Evolutionary conservation across 2,888 invertebrate genomes (phyloP).

Genomic region (Ametastegia equiseti): DNA sequence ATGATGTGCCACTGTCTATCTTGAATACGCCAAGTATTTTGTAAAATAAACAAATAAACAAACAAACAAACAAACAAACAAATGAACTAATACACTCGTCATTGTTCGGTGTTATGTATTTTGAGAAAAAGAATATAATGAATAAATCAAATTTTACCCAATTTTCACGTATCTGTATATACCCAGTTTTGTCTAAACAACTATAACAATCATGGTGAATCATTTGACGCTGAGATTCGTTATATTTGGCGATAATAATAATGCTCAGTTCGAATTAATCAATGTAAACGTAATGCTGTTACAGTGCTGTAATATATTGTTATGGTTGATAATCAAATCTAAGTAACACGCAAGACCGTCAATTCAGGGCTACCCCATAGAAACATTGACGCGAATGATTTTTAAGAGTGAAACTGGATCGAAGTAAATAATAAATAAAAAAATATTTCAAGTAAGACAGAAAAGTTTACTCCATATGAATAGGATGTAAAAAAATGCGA

Average conservation of each 20-base stretch:
- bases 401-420: neutral
- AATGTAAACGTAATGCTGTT: neutral
- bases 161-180: neutral
- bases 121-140: neutral
- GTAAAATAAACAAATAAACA: neutral
- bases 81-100: neutral
- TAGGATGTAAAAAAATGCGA: neutral
- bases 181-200: neutral
- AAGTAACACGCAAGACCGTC: neutral
- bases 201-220: neutral
- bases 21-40: slow-evolving; percentile 11
- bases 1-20: slow-evolving; percentile 17
- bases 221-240: neutral
- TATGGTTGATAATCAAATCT: neutral
- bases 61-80: neutral
- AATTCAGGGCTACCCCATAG: neutral
- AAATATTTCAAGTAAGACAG: neutral
- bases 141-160: slow-evolving; percentile 23
- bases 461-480: neutral
- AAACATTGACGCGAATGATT: neutral
- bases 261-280: neutral
- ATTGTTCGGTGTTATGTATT: slow-evolving; percentile 12
- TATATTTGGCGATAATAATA: no score
- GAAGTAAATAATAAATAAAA: neutral
- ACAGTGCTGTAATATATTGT: neutral